A percentile compares a stretch with the other conserved stretches of the same genome.
These are phyloP conservation scores for Myrmophylax atrothorax DNA, from an alignment of 2,113 vertebrate species.

Conservation along the genomic window DNA sequence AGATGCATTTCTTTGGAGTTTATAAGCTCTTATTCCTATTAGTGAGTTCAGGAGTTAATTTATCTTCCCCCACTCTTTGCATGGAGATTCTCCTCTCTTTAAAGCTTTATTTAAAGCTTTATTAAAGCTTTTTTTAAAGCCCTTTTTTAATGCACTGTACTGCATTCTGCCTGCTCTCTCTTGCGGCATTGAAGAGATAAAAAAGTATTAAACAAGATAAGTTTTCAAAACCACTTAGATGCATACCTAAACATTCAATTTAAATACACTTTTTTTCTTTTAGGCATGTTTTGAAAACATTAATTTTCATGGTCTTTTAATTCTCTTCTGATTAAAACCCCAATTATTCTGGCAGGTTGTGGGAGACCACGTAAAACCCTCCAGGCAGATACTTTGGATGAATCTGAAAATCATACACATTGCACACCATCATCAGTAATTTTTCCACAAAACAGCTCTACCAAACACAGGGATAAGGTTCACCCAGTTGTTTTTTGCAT, in stretches of 20 bases:
- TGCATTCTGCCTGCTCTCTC: not conserved
- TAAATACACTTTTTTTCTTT: not conserved
- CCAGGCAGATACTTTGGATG: not conserved
- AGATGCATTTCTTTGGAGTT: not conserved
- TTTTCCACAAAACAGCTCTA: not conserved
- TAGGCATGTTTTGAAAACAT: not conserved
- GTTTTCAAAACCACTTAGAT: not conserved
- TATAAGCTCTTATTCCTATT: not conserved
- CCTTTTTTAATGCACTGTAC: not conserved
- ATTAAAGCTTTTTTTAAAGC: not conserved
- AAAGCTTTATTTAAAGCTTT: not conserved
- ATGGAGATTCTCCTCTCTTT: not conserved
- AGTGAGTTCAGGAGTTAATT: not conserved
- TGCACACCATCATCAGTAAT: not conserved
- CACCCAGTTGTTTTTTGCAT: not conserved
- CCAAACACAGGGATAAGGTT: not conserved
- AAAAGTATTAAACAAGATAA: not conserved
- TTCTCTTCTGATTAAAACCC: not conserved
- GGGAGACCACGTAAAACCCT: not conserved
- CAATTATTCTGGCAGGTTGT: not conserved
- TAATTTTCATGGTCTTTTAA: not conserved
- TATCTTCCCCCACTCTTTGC: not conserved
- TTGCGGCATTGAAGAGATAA: not conserved
- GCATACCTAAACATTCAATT: not conserved
- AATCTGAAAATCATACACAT: not conserved